Conservation (phyloP, 1,140 invertebrate genomes). For the Papilio polytes region DNA sequence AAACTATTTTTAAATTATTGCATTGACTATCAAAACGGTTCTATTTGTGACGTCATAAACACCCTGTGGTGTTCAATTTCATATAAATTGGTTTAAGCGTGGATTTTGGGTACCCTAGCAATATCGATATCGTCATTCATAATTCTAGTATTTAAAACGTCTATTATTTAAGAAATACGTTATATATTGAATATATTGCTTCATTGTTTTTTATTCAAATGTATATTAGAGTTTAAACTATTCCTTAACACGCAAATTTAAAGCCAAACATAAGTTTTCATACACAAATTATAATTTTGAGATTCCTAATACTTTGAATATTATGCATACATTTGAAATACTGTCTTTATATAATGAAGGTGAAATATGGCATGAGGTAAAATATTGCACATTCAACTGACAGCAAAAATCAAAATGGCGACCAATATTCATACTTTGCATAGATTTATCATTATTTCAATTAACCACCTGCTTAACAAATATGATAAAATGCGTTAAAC, state of each 20-base stretch:
- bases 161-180: too few relatives aligned
- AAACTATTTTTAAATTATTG: background rate
- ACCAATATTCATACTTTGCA: background rate
- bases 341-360: background rate
- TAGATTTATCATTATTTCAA: background rate
- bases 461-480: background rate
- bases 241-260: background rate
- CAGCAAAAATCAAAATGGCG: background rate
- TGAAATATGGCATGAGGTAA: background rate
- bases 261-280: background rate
- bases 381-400: slow-evolving; percentile 1
- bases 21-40: background rate
- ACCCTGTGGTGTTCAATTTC: slow-evolving; percentile 14
- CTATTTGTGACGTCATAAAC: background rate
- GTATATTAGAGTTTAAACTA: background rate
- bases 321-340: too few relatives aligned
- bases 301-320: background rate
- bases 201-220: too few relatives aligned
- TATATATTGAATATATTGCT: too few relatives aligned
- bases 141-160: background rate
- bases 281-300: background rate
- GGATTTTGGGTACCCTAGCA: slow-evolving; percentile 24
- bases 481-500: background rate
- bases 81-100: slow-evolving; percentile 28
- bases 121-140: slow-evolving; percentile 35